Evolutionary conservation across 2,113 vertebrate genomes (phyloP), one percentile per base, ranked within the genome.

Genomic region (Riparia riparia): DNA sequence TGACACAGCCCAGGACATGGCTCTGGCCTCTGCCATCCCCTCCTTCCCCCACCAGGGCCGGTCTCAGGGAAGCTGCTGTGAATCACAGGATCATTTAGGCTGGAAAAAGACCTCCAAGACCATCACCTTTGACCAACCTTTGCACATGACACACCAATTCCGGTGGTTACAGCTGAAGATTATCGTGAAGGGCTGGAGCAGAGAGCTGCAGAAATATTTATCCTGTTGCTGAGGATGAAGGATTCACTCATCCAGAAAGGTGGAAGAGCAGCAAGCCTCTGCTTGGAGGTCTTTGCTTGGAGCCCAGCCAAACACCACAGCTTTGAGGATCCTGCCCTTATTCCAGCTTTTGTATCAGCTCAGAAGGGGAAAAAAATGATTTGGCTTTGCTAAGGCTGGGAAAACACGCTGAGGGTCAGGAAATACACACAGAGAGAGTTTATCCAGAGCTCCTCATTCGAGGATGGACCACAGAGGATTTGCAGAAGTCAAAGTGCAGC

Each of bases 31-130:
- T 50, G 54, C 13, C 21, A 60, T 1, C 15, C 53, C 68, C n/a
- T 47, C 2, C 0, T 4, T 20, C 39, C 21, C 45, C 47, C 49
- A 25, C 9, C 25, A 26, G 0, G 11, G 26, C 9, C 8, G 15
- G 4, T 71, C 29, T 17, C 31, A 42, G 14, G 10, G 26, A 86
- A 84, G 63, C 20, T 9, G 3, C 60, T 65, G 24, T 10, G n/a
- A 58, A 60, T 13, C 60, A 29, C 37, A 37, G 53, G 13, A 50
- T 19, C 25, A 16, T 20, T 37, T 9, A 51, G 10, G n/a, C 24
- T 17, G 24, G 37, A 51, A 66, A 66, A 73, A 42, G 4, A 45
- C 28, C 45, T n/a, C 24, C 53, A 60, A 31, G 53, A 41, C 25
- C 45, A 68, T 10, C 9, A 31, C 45, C 63, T 17, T 0, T 39